Base-by-base conservation (phyloP, 2,888 invertebrate genomes). In the Orthonevra nobilis region DNA sequence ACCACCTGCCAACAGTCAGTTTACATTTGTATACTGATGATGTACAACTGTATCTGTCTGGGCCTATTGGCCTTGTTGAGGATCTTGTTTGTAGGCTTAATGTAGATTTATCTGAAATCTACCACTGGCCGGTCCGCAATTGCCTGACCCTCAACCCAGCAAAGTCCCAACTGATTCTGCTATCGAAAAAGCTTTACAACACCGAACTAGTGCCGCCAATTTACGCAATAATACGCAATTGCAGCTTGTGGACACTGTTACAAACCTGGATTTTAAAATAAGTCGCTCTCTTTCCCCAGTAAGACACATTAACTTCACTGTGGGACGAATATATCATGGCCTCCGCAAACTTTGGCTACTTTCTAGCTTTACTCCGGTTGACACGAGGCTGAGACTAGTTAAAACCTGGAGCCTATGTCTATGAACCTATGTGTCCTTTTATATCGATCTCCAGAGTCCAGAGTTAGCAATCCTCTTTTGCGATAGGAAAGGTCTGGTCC, bases 231-330 rank as follows among this genome's bases (percentile, higher is more conserved):
- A 32, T 10, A 12, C 3, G 4, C 23, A 44, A 44, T 12, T 44
- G 9, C 17, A 50, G 19, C 19, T 50, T 9, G 19, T 10, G n/a
- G 19, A 30, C 1, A 32, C 32, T 30, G 32, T 50, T 10, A 50
- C 50, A 1, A 50, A 32, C 50, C 19, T 50, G 30, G 50, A 32
- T 32, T 50, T 50, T 10, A 32, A 46, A n/a, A 46, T 46, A 2
- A 15, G 30, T n/a, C 20, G 46, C 14, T 30, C 28, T 9, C 14
- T 46, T 17, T 46, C 46, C 1, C 34, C 32, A 10, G 10, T 32
- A 10, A n/a, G 10, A 2, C 10, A 32, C 32, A 32, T 10, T 32
- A 32, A 32, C 5, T 32, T 10, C 10, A 32, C 10, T n/a, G 32
- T 32, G 32, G 23, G 23, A 23, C 23, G 23, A 23, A 4, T 23